Percentiles rank a stretch among this genome's conserved stretches.
These are phyloP conservation scores for Microcebus murinus DNA, from an alignment of 2,113 vertebrate species.

Conservation along the genomic window DNA sequence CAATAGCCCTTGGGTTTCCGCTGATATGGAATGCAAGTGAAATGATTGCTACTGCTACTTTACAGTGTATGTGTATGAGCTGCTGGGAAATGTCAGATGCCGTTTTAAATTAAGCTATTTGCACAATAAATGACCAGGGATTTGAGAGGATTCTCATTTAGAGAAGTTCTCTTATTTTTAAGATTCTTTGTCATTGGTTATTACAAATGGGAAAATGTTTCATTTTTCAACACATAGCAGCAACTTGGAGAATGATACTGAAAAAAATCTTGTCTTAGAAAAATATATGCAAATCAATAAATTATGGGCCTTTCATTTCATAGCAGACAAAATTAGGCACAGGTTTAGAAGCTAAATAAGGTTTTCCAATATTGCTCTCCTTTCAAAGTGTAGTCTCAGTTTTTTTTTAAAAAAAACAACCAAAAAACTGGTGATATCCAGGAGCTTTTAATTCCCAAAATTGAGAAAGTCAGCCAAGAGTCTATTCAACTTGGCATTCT, in stretches of 20 bases:
- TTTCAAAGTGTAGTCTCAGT: background rate
- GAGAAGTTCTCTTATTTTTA: background rate
- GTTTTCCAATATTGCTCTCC: background rate
- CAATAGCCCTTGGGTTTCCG: background rate
- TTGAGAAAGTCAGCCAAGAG: constrained; percentile 8
- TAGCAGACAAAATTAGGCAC: background rate
- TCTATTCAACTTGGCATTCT: background rate
- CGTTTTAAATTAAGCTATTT: background rate
- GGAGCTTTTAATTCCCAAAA: background rate
- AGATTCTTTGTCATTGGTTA: background rate
- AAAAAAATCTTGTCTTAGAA: constrained; percentile 9
- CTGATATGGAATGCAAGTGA: constrained; percentile 19
- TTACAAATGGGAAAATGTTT: background rate
- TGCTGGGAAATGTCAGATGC: background rate
- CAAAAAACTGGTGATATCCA: background rate
- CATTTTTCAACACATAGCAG: constrained; percentile 49
- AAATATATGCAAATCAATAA: background rate
- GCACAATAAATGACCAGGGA: background rate
- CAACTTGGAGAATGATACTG: background rate
- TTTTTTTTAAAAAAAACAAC: background rate
- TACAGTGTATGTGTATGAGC: background rate
- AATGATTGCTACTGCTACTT: constrained; percentile 8
- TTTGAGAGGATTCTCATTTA: background rate
- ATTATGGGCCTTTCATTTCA: background rate
- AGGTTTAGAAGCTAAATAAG: background rate